Conservation (phyloP, 1,140 invertebrate genomes). For the Temnothorax longispinosus region DNA sequence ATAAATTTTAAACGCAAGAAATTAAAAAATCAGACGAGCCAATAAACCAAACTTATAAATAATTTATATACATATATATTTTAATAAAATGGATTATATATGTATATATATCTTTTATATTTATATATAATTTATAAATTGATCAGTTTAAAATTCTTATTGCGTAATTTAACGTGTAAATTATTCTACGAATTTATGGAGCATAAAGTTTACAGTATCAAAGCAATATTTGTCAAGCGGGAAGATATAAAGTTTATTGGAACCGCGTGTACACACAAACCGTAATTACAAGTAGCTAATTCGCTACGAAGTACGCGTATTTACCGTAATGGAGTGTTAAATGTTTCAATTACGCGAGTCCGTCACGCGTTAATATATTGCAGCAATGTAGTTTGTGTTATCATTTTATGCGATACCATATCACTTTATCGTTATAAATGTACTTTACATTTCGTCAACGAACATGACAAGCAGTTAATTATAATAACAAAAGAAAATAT, state of each 20-base stretch:
- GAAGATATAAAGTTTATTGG: conserved; percentile 59
- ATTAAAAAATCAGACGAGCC: neutral
- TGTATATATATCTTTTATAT: neutral
- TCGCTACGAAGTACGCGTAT: conserved; percentile 47
- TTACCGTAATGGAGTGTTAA: conserved; percentile 58
- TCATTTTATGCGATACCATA: conserved; percentile 39
- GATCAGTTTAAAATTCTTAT: neutral
- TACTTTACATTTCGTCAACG: neutral
- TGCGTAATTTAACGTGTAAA: conserved; percentile 16
- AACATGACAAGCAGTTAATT: neutral
- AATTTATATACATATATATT: neutral
- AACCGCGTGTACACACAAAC: conserved; percentile 39
- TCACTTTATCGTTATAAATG: conserved; percentile 10
- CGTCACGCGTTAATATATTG: conserved; percentile 52
- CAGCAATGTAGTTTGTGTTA: conserved; percentile 43
- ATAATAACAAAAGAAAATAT: neutral
- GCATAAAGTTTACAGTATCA: conserved; percentile 34
- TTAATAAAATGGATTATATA: too few species aligned
- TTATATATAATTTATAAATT: neutral
- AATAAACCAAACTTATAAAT: neutral
- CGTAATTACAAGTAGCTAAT: conserved; percentile 60
- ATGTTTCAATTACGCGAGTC: conserved; percentile 54
- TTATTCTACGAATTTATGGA: conserved; percentile 19
- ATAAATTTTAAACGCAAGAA: neutral
- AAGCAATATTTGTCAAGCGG: conserved; percentile 47